A percentile compares a stretch with the other conserved stretches of the same genome.
These are phyloP conservation scores for Pseudomyrmex cubaensis DNA, from an alignment of 1,140 invertebrate species.

Conservation along the genomic window DNA sequence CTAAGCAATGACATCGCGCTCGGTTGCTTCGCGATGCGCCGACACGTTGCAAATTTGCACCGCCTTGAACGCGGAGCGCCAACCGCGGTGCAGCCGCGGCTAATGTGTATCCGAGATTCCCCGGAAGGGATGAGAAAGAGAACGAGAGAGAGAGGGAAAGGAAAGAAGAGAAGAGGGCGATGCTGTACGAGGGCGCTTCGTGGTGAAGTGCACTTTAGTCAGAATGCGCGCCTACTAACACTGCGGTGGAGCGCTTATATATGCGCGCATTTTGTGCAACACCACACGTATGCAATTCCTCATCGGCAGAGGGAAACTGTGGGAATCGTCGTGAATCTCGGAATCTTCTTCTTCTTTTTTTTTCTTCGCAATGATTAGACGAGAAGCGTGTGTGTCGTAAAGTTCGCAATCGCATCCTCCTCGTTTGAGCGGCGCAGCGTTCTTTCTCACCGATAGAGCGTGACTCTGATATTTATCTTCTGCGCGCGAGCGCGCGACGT, in stretches of 20 bases:
- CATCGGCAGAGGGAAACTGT: slow-evolving; percentile 30
- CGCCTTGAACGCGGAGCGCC: slow-evolving; percentile 24
- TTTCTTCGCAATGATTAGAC: slow-evolving; percentile 39
- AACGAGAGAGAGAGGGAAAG: neutral
- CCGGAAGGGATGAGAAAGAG: neutral
- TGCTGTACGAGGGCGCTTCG: neutral
- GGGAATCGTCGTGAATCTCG: slow-evolving; percentile 27
- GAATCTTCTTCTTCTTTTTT: slow-evolving; percentile 16
- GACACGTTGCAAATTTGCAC: slow-evolving; percentile 68
- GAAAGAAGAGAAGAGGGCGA: neutral
- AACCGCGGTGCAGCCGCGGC: slow-evolving; percentile 24
- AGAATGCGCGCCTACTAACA: slow-evolving; percentile 30
- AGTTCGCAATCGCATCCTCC: slow-evolving; percentile 29
- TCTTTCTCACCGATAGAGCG: slow-evolving; percentile 43
- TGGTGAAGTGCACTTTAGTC: slow-evolving; percentile 8
- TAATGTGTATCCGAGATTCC: slow-evolving; percentile 46
- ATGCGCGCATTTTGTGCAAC: neutral
- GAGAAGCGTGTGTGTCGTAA: slow-evolving; percentile 32
- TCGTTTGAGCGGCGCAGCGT: neutral
- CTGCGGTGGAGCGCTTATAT: neutral
- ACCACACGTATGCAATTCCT: neutral
- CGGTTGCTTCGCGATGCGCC: slow-evolving; percentile 38
- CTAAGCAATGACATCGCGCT: slow-evolving; percentile 52
- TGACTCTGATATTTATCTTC: slow-evolving; percentile 59
- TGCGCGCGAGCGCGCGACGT: slow-evolving; percentile 15